Evolutionary conservation across 1,140 invertebrate genomes (phyloP).

Genomic region (Bombus terrestris): DNA sequence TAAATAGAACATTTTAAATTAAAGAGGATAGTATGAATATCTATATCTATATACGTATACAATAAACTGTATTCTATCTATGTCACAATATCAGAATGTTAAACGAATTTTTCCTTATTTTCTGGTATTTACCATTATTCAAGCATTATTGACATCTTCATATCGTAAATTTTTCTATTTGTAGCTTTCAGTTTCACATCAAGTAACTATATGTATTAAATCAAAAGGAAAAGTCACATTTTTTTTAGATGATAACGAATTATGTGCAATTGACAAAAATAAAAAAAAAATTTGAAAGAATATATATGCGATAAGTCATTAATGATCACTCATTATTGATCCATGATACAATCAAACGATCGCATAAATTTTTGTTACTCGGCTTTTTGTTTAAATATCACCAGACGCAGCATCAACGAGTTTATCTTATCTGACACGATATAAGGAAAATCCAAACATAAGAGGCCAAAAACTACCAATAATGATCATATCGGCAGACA

Average conservation of each 20-base stretch:
- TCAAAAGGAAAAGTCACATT: neutral
- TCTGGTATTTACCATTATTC: no score
- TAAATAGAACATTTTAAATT: neutral
- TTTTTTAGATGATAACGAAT: neutral
- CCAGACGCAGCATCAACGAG: neutral
- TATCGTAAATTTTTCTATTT: neutral
- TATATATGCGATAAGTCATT: neutral
- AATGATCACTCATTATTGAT: neutral
- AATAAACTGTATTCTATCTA: neutral
- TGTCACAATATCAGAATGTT: neutral
- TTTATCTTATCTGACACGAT: conserved; percentile 59
- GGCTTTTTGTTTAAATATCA: neutral
- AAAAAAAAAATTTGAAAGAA: neutral
- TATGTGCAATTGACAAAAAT: neutral
- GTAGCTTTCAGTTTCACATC: neutral
- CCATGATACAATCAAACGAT: neutral
- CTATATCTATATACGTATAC: neutral
- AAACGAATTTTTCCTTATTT: neutral
- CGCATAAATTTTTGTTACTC: neutral
- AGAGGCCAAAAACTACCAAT: conserved; percentile 33
- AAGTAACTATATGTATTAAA: neutral
- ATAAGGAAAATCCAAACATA: conserved; percentile 15
- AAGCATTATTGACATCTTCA: neutral
- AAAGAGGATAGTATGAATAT: neutral
- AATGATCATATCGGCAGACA: conserved; percentile 26